Evolutionary conservation across 2,797 vertebrate genomes (phyloP).

Genomic region (Microtus agrestis): DNA sequence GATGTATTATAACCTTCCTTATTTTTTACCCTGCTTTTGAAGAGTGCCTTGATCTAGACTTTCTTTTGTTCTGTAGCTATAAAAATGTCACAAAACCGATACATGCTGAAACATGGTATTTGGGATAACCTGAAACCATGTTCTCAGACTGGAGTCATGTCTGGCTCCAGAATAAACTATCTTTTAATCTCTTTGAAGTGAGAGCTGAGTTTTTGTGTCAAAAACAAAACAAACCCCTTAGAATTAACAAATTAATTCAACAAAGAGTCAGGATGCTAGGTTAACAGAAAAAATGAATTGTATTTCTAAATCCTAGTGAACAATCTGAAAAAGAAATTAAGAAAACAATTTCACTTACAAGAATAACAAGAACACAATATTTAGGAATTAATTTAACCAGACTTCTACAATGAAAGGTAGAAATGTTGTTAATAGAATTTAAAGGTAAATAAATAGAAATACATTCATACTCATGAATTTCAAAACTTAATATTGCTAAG

Average conservation of each 20-base stretch:
- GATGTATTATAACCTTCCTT: neutral
- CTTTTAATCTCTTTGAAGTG: constrained; percentile 1
- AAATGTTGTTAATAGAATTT: neutral
- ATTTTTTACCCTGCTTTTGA: neutral
- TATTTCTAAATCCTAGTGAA: neutral
- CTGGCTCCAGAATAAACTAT: neutral
- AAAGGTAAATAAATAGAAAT: neutral
- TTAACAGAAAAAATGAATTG: neutral
- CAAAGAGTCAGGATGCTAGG: neutral
- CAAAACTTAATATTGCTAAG: neutral
- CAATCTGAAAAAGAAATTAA: constrained; percentile 15
- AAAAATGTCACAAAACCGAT: neutral
- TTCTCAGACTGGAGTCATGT: neutral
- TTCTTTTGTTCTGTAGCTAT: neutral
- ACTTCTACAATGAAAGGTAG: neutral
- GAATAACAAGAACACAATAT: neutral
- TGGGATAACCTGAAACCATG: neutral
- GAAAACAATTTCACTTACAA: constrained; percentile 7
- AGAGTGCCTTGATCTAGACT: neutral
- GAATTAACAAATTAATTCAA: neutral
- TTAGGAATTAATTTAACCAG: neutral
- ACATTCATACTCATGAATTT: neutral
- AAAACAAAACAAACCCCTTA: neutral
- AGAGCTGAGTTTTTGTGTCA: neutral
- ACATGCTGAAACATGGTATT: neutral